Conservation (phyloP, 1,140 invertebrate species). For the Chlorops oryzae region DNA sequence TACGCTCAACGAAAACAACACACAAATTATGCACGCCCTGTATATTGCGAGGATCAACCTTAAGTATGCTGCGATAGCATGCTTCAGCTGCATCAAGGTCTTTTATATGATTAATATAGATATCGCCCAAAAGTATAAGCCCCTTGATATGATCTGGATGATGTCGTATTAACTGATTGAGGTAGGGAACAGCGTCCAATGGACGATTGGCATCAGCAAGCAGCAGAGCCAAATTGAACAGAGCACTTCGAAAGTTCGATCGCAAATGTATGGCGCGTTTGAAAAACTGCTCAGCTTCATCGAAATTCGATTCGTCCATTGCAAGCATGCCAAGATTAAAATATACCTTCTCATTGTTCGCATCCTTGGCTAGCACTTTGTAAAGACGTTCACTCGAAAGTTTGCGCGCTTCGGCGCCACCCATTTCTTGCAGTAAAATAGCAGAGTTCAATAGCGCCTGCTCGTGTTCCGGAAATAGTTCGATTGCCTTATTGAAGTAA, state of each 20-base stretch:
- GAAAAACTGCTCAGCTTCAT: conserved; percentile 85
- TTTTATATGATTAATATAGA: conserved; percentile 94
- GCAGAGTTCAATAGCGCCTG: conserved; percentile 93
- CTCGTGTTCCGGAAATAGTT: conserved; percentile 89
- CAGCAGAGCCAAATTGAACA: conserved; percentile 90
- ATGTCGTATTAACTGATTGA: conserved; percentile 84
- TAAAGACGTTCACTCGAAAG: conserved; percentile 72
- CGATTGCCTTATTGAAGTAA: conserved; percentile 88
- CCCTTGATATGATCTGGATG: conserved; percentile 94
- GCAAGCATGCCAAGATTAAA: conserved; percentile 95
- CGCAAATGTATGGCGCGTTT: conserved; percentile 77
- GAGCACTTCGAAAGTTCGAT: conserved; percentile 80
- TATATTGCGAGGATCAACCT: conserved; percentile 83
- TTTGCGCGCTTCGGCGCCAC: conserved; percentile 69
- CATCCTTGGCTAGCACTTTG: conserved; percentile 72
- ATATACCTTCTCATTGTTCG: conserved; percentile 80
- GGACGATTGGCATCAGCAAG: conserved; percentile 82
- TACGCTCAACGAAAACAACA: conserved; percentile 89
- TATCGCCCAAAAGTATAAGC: conserved; percentile 88
- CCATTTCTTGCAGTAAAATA: conserved; percentile 84
- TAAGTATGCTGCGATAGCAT: conserved; percentile 84
- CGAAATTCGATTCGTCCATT: conserved; percentile 87
- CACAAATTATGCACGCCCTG: conserved; percentile 94
- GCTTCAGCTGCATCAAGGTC: conserved; percentile 89
- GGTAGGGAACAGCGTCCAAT: conserved; percentile 84